phyloP scores from a whole-genome alignment of 2,888 invertebrate genomes.

The Dicycla oo region DNA sequence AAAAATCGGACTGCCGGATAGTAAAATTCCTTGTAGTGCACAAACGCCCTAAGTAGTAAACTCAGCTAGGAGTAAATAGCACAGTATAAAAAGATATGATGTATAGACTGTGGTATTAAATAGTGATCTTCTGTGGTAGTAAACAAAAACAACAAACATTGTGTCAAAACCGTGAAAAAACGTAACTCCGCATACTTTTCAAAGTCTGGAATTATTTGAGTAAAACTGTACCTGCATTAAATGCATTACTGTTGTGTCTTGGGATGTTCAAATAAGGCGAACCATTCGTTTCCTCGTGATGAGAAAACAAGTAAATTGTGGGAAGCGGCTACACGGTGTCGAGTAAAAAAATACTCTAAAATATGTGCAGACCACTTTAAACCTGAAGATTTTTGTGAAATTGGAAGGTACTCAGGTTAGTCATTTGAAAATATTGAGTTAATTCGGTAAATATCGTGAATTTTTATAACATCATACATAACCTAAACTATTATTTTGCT shows the following conservation, averaged over 20 bases:
- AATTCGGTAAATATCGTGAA: not conserved
- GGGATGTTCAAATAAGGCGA: constrained; percentile 1
- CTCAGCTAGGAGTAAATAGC: too few species aligned
- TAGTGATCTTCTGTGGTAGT: not conserved
- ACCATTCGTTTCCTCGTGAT: not conserved
- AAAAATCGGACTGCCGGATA: too few species aligned
- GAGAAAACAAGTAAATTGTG: not conserved
- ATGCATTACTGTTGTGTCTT: not conserved
- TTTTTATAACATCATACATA: not conserved
- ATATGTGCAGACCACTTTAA: not conserved
- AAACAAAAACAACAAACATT: constrained; percentile 9
- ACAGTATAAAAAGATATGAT: too few species aligned
- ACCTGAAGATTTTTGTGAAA: not conserved
- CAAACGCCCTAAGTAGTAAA: too few species aligned
- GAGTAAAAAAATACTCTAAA: constrained; percentile 2
- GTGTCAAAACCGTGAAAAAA: not conserved
- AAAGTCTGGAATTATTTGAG: not conserved
- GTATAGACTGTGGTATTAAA: too few species aligned
- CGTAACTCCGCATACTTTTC: not conserved
- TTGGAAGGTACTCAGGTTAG: not conserved
- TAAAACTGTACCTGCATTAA: not conserved
- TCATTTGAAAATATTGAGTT: not conserved
- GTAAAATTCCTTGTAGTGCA: too few species aligned
- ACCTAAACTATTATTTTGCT: not conserved
- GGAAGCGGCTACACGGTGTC: not conserved